Conservation (phyloP, 2,113 vertebrate genomes). For the Brachypodius melanocephalos region DNA sequence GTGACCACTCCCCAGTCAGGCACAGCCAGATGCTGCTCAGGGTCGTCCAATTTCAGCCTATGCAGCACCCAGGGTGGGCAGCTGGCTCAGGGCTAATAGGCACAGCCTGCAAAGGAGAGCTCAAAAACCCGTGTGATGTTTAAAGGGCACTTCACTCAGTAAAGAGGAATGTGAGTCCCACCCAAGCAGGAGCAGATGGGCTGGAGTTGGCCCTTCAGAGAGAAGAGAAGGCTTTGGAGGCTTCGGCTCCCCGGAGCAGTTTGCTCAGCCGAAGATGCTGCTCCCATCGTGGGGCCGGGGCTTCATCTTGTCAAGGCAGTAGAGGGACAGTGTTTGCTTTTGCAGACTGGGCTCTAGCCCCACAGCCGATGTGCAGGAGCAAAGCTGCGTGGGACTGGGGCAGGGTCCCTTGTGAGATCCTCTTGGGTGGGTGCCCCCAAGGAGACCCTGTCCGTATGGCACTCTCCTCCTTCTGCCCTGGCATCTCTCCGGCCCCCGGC, state of each 20-base stretch:
- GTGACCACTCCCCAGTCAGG: not conserved
- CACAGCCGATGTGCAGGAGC: not conserved
- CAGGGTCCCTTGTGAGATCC: not conserved
- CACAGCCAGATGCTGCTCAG: not conserved
- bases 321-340: not conserved
- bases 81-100: not conserved
- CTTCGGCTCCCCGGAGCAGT: accelerated
- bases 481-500: not conserved
- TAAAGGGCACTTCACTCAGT: not conserved
- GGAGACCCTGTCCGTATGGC: not conserved
- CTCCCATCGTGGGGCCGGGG: not conserved
- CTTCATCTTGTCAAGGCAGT: not conserved
- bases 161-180: not conserved
- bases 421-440: not conserved
- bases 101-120: not conserved
- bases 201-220: accelerated
- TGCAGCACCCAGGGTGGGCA: not conserved
- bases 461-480: not conserved
- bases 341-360: not conserved
- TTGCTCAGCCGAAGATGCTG: not conserved
- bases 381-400: not conserved
- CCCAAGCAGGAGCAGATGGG: not conserved
- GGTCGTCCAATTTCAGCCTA: not conserved
- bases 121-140: not conserved
- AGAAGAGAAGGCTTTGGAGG: not conserved